These are phyloP conservation scores for Orthonychiurus folsomi DNA, from an alignment of 2,888 invertebrate genomes.

Conservation along the genomic window DNA sequence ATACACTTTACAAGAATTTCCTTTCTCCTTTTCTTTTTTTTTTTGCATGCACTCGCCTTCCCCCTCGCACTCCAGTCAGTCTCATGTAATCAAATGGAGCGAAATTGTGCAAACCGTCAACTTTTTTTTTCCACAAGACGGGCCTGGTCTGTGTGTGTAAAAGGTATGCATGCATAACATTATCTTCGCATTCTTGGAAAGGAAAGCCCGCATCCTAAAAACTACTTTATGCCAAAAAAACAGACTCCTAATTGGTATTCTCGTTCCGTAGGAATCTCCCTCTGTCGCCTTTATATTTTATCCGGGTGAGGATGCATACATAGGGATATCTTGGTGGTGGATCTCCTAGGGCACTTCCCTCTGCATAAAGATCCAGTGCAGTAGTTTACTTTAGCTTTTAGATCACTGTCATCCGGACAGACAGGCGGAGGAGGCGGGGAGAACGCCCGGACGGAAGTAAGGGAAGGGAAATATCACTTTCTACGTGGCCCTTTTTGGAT, in stretches of 20 bases:
- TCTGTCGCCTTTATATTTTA: too few relatives aligned
- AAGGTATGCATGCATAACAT: too few relatives aligned
- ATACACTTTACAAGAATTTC: background rate
- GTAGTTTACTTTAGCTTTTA: background rate
- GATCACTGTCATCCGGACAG: background rate
- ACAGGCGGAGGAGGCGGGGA: too few relatives aligned
- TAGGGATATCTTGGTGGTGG: background rate
- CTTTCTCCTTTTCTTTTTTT: background rate
- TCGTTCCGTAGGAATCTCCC: background rate
- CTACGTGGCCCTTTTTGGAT: background rate
- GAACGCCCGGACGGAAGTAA: too few relatives aligned
- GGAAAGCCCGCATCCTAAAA: too few relatives aligned
- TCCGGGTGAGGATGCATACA: background rate
- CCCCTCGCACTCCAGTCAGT: too few relatives aligned
- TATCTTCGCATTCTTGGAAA: too few relatives aligned
- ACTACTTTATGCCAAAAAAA: background rate
- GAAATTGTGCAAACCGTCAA: background rate
- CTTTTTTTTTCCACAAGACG: too few relatives aligned
- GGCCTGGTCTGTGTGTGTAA: too few relatives aligned
- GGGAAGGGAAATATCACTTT: slow-evolving; percentile 1
- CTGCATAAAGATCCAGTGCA: background rate
- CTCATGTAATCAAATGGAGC: background rate
- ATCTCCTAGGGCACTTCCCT: background rate
- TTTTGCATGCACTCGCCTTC: background rate
- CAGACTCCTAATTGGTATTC: slow-evolving; percentile 1